phyloP scores from a whole-genome alignment of 2,888 invertebrate species.

The Spodoptera exigua region DNA sequence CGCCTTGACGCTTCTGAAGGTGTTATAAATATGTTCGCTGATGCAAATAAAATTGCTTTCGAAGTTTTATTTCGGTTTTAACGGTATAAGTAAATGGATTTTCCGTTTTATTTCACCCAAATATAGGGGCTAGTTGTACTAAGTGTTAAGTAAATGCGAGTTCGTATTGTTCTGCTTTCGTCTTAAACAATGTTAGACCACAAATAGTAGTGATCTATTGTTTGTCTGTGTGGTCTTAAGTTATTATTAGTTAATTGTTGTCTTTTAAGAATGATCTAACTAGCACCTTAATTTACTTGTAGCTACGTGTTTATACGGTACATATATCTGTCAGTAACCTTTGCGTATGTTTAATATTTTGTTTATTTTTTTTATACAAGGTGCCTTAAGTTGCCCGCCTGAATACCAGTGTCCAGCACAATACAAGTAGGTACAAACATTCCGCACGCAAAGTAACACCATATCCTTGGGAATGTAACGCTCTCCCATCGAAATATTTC shows the following conservation, averaged over 20 bases:
- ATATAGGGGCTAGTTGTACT: constrained; percentile 22
- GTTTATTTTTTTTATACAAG: background rate
- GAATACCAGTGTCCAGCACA: constrained; percentile 38
- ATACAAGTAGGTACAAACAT: constrained; percentile 67
- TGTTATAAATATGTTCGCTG: constrained; percentile 73
- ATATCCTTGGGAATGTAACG: constrained; percentile 87
- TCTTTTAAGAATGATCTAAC: too few relatives aligned
- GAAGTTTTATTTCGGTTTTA: constrained; percentile 46
- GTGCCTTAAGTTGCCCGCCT: background rate
- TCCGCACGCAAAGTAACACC: constrained; percentile 89
- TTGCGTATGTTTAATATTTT: too few relatives aligned
- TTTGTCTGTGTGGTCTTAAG: too few relatives aligned
- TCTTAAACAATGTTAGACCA: constrained; percentile 14
- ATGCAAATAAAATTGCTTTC: constrained; percentile 75
- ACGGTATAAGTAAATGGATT: constrained; percentile 49
- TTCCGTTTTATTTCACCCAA: constrained; percentile 53
- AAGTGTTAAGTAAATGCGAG: constrained; percentile 21
- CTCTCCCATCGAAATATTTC: constrained; percentile 87
- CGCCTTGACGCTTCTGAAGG: constrained; percentile 78
- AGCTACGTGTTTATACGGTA: too few relatives aligned
- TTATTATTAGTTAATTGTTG: too few relatives aligned
- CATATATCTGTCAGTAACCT: too few relatives aligned
- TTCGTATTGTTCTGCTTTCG: constrained; percentile 29
- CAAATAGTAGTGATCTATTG: too few relatives aligned
- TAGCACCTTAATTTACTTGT: too few relatives aligned